Evolutionary conservation across 2,888 invertebrate species (phyloP).

Genomic region (Druceiella hillmani): DNA sequence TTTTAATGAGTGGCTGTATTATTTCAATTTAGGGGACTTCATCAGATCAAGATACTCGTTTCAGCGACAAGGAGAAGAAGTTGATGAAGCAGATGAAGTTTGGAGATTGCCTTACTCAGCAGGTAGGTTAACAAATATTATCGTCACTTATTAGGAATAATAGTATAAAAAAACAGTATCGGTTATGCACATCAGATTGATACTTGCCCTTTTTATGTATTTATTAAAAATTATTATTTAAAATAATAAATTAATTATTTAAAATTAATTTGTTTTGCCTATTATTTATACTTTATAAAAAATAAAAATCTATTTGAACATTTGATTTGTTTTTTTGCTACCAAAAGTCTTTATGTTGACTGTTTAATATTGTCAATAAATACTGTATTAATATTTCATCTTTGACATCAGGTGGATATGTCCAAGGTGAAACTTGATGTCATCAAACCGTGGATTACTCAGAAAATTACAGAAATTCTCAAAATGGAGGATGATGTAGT

Average conservation of each 20-base stretch:
- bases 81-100: conserved; percentile 98
- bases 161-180: no score
- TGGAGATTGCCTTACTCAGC: conserved; percentile 86
- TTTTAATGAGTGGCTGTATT: conserved; percentile 8
- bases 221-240: no score
- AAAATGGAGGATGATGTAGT: conserved; percentile 99
- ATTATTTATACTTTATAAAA: no score
- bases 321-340: no score
- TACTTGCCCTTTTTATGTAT: no score
- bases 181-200: no score
- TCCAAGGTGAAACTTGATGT: conserved; percentile 96
- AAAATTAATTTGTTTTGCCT: no score
- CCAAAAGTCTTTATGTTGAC: no score
- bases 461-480: conserved; percentile 91
- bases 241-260: no score
- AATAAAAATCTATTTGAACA: conserved; percentile 4
- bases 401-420: conserved; percentile 83
- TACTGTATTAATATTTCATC: not conserved
- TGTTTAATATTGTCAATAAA: not conserved
- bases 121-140: conserved; percentile 58
- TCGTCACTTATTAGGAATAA: no score
- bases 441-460: conserved; percentile 98
- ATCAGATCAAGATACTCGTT: conserved; percentile 98
- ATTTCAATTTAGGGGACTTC: conserved; percentile 77
- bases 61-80: conserved; percentile 99